Evolutionary conservation across 2,113 vertebrate genomes (phyloP), one percentile per base, ranked within the genome.

Genomic region (Salvator merianae): DNA sequence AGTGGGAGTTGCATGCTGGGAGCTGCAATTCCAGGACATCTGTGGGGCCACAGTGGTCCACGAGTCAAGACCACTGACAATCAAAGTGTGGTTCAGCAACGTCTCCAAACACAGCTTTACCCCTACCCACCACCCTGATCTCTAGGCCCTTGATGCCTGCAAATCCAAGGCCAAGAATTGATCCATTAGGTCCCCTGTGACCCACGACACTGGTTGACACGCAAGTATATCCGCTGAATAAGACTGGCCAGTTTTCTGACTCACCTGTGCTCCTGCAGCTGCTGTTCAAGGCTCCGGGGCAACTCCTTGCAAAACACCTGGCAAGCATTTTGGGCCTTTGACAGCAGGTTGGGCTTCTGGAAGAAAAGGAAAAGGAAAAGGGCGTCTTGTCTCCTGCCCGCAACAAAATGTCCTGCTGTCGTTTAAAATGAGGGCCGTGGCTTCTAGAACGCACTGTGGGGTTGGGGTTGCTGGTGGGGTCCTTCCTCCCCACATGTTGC

Each of bases 191-290:
- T 63, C 40, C 81, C 69, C 50, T 7, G 1, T 71, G 36, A 1
- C 6, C 53, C 26, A 2, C 26, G 4, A 38, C 13, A 34, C 36
- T 4, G 4, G 30, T 24, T 32, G 7, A 3, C 1, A 30, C 8
- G 14, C 53, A 63, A 1, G 13, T 16, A 4, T 8, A 28, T 7
- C 34, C 2, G 4, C 43, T 47, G 43, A 47, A 65, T 7, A 0
- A 1, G 0, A 7, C 8, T 14, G 5, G 40, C 3, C 34, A 0
- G 22, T 28, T 8, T 28, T 13, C 88, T 94, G 1, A 32, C 82
- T 76, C 94, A 99, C 98, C 98, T 98, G 96, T 99, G 98, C 84
- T 99, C 98, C 93, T 99, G 98, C 53, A 99, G 95, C 94, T 99
- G 99, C 94, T 99, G 98, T 75, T 99, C 99, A 90, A 99, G 96